A percentile compares a stretch with the other conserved stretches of the same genome.
phyloP scores from a whole-genome alignment of 1,140 invertebrate species.

The Akabosia matsudoensis region DNA sequence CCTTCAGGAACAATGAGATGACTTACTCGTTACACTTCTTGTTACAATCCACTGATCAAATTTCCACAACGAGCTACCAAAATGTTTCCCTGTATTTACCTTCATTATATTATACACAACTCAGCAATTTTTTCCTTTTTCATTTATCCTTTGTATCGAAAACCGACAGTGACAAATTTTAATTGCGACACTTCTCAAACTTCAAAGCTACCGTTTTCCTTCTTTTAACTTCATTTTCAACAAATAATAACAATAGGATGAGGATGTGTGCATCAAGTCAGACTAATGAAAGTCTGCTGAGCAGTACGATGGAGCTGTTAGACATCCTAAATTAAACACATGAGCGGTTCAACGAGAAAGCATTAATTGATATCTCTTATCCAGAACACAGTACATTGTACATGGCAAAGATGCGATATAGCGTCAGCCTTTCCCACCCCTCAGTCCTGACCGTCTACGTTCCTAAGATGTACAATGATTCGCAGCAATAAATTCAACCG shows the following conservation, averaged over 20 bases:
- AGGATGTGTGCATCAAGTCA: too few species aligned
- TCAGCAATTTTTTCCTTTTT: background rate
- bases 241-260: too few species aligned
- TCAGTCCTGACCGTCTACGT: too few species aligned
- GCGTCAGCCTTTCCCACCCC: too few species aligned
- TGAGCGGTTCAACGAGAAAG: too few species aligned
- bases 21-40: background rate
- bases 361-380: slow-evolving; percentile 2
- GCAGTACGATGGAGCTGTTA: too few species aligned
- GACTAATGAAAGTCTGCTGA: too few species aligned
- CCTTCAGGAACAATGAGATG: background rate
- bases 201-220: slow-evolving; percentile 5
- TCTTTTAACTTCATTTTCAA: too few species aligned
- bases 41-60: background rate
- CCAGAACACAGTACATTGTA: background rate
- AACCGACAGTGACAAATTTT: slow-evolving; percentile 5
- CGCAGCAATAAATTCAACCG: too few species aligned
- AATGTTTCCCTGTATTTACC: background rate
- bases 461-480: too few species aligned
- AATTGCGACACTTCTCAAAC: slow-evolving; percentile 19
- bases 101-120: background rate
- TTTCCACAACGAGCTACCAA: background rate
- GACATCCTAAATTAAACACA: too few species aligned
- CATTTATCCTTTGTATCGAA: background rate
- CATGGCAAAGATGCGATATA: too few species aligned